phyloP scores from a whole-genome alignment of 2,113 vertebrate species.

The Myanophis thanlyinensis region DNA sequence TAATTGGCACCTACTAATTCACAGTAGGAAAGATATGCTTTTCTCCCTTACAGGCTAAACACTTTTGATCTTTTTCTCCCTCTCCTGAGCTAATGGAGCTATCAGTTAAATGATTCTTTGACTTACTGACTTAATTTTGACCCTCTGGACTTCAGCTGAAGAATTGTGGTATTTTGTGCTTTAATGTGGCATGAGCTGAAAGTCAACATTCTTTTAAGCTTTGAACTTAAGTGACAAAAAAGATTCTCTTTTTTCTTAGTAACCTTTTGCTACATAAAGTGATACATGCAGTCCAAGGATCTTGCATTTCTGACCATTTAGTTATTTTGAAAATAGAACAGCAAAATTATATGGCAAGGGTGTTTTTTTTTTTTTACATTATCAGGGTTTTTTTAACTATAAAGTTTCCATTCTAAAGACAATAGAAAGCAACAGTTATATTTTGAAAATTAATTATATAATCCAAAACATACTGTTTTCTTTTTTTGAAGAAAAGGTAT shows the following conservation, averaged over 20 bases:
- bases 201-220: background rate
- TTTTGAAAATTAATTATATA: background rate
- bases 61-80: background rate
- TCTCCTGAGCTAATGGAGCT: background rate
- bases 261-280: background rate
- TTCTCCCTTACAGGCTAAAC: background rate
- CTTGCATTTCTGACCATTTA: background rate
- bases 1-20: background rate
- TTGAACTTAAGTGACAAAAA: background rate
- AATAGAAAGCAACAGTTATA: background rate
- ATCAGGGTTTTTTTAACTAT: too few species aligned
- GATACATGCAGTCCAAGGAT: background rate
- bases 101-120: background rate
- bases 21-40: background rate
- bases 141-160: background rate
- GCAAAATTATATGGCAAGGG: background rate
- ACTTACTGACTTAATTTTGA: background rate
- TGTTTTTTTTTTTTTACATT: background rate
- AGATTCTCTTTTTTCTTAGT: background rate
- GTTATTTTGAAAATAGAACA: background rate
- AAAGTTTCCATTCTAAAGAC: background rate
- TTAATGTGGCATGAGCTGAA: background rate
- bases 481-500: background rate
- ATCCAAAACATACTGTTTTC: background rate
- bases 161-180: background rate